Evolutionary conservation across 2,797 vertebrate species (phyloP), one percentile per base, ranked within the genome.

Genomic region (Danio kyathit): DNA sequence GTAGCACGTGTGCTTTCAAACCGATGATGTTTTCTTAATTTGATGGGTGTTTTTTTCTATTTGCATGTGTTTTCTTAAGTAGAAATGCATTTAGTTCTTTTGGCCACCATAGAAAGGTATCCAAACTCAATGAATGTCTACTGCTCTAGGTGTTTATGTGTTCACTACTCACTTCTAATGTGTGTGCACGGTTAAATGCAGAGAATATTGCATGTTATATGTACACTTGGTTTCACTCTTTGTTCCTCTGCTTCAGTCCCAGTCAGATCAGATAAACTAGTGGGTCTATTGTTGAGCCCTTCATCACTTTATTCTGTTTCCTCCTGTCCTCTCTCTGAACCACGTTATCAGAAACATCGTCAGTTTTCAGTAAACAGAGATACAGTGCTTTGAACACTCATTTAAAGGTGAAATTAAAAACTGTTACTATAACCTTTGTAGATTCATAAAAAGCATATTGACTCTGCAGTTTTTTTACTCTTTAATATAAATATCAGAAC

Each of bases 281-380:
- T 48, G 69, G 10, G n/a, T n/a, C 63, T 16, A 69, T 56, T 64
- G 61, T 43, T 63, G 29, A 44, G 4, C n/a, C n/a, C n/a, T n/a
- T n/a, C n/a, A n/a, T n/a, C 77, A 8, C 46, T 76, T n/a, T 75
- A 38, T 46, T 49, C 4, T 46, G 51, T 49, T 72, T 83, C 40
- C 78, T 64, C 14, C 74, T 21, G 21, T 41, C 7, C 49, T 66
- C 19, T 38, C 60, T 21, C 43, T 72, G 75, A 81, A 69, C 29
- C 74, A 66, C 12, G 59, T 80, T 43, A 72, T 52, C 46, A 43
- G 40, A 79, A 65, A 74, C 77, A 80, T 71, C 72, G 79, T 79
- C 4, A 41, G 56, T n/a, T 72, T 79, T 79, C 4, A 41, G 56
- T n/a, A 52, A 49, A 51, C 16, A 49, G 41, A 76, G 77, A 65